Percentiles rank a stretch among this genome's conserved stretches.
Conservation (phyloP, 2,113 vertebrate species). For the Camelus bactrianus region DNA sequence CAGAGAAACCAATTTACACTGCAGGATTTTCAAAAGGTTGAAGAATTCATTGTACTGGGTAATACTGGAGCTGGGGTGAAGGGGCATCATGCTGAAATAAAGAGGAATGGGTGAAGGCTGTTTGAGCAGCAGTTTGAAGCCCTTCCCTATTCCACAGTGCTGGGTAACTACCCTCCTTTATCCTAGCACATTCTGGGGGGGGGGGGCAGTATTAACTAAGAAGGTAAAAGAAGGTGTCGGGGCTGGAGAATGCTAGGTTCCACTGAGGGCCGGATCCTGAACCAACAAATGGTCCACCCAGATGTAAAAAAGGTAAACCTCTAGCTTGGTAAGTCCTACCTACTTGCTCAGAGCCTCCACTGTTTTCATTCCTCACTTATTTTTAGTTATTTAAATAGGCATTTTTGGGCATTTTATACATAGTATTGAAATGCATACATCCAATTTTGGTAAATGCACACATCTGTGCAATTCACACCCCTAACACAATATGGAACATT, state of each 20-base stretch:
- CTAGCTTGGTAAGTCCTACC: not conserved
- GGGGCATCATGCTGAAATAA: not conserved
- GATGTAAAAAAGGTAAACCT: not conserved
- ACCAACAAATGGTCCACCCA: not conserved
- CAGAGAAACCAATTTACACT: not conserved
- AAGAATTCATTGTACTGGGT: not conserved
- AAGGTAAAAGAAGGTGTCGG: not conserved
- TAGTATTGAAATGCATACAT: constrained; percentile 10
- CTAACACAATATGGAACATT: not conserved
- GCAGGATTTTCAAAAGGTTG: not conserved
- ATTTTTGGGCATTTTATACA: constrained; percentile 22
- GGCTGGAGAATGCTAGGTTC: not conserved
- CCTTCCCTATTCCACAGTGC: not conserved
- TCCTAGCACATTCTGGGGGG: not conserved
- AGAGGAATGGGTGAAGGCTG: not conserved
- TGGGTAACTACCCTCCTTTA: not conserved
- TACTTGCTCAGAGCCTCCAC: not conserved
- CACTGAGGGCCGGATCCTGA: not conserved
- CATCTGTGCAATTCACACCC: not conserved
- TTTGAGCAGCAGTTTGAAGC: not conserved
- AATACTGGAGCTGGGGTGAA: not conserved
- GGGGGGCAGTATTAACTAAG: not conserved
- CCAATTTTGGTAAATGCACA: not conserved
- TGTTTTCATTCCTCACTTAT: not conserved
- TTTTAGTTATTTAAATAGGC: not conserved